phyloP scores from a whole-genome alignment of 2,888 invertebrate species.

The Caenorhabditis imperialis region DNA sequence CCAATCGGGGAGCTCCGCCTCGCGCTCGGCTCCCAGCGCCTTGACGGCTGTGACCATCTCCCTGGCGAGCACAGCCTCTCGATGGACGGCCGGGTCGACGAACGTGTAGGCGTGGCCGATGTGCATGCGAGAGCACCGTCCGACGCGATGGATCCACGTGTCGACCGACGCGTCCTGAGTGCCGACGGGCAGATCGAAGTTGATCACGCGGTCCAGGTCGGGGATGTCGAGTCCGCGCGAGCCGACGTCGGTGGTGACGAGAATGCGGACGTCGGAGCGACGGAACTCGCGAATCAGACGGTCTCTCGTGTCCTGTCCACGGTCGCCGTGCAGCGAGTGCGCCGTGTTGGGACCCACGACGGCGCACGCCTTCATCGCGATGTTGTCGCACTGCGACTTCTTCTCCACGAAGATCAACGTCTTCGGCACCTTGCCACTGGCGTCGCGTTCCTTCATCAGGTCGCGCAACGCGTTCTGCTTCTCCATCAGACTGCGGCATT shows the following conservation, averaged over 20 bases:
- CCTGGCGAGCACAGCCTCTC: conserved; percentile 26
- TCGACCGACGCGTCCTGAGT: conserved; percentile 21
- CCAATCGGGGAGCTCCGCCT: not conserved
- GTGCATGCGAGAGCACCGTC: conserved; percentile 80
- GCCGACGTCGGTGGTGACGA: conserved; percentile 95
- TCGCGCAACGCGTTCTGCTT: conserved; percentile 32
- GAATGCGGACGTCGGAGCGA: conserved; percentile 82
- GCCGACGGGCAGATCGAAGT: conserved; percentile 81
- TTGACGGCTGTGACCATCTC: conserved; percentile 54
- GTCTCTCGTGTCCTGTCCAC: conserved; percentile 85
- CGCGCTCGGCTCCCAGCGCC: not conserved
- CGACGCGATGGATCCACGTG: conserved; percentile 80
- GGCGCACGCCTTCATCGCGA: conserved; percentile 49
- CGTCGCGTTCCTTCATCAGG: conserved; percentile 16
- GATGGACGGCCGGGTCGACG: conserved; percentile 30
- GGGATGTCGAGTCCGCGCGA: conserved; percentile 92
- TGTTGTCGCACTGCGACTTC: conserved; percentile 56
- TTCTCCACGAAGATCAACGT: conserved; percentile 71
- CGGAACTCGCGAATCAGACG: conserved; percentile 85
- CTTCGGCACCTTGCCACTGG: conserved; percentile 18
- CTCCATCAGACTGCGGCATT: conserved; percentile 1
- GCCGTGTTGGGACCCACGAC: conserved; percentile 4
- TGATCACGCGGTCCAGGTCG: conserved; percentile 82
- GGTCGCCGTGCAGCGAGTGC: conserved; percentile 80
- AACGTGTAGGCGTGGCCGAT: conserved; percentile 63